phyloP scores from a whole-genome alignment of 2,888 invertebrate genomes.

The Tryphoninae sp. region DNA sequence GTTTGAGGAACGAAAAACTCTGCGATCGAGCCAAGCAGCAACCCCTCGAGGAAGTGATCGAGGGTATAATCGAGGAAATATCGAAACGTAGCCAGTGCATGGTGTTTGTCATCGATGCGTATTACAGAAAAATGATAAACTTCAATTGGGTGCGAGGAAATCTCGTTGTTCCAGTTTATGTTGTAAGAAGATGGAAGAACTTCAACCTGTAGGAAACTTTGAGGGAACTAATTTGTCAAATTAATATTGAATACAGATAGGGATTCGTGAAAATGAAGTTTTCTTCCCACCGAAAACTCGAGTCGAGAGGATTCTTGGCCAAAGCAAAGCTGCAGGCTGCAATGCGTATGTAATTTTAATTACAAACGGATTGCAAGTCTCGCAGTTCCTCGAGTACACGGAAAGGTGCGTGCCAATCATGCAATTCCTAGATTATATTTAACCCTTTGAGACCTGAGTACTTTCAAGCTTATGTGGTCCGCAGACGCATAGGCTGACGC shows the following conservation, averaged over 20 bases:
- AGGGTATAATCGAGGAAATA: slow-evolving; percentile 72
- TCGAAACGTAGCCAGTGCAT: slow-evolving; percentile 71
- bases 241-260: slow-evolving; percentile 68
- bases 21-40: slow-evolving; percentile 33
- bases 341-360: slow-evolving; percentile 88
- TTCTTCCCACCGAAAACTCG: slow-evolving; percentile 70
- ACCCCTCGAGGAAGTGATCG: slow-evolving; percentile 70
- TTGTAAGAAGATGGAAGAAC: slow-evolving; percentile 54
- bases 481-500: too few relatives aligned
- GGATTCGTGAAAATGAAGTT: slow-evolving; percentile 73
- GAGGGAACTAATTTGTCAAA: slow-evolving; percentile 18
- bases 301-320: slow-evolving; percentile 67
- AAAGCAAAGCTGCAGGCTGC: slow-evolving; percentile 85
- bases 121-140: slow-evolving; percentile 71
- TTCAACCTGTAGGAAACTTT: neutral
- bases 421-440: neutral
- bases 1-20: slow-evolving; percentile 46
- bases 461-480: too few relatives aligned
- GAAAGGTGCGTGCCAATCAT: slow-evolving; percentile 83
- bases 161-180: slow-evolving; percentile 68
- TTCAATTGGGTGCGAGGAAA: slow-evolving; percentile 54
- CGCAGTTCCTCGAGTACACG: slow-evolving; percentile 86
- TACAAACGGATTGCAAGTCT: slow-evolving; percentile 87
- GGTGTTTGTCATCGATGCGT: slow-evolving; percentile 74
- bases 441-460: too few relatives aligned